phyloP scores from a whole-genome alignment of 2,888 invertebrate genomes.

The Drosophila pegasa region DNA sequence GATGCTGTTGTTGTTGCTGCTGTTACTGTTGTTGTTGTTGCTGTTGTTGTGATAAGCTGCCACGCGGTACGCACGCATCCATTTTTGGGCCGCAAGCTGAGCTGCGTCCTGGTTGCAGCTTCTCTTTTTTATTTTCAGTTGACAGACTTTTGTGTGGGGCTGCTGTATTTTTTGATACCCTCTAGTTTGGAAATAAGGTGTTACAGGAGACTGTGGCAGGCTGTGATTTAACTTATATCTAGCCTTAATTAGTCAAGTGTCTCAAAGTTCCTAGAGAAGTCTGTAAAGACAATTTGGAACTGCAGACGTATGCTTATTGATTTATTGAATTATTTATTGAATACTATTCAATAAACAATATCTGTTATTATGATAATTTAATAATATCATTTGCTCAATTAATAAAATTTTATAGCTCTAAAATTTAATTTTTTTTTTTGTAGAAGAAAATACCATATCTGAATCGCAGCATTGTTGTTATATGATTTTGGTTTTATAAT shows the following conservation, averaged over 20 bases:
- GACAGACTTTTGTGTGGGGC: slow-evolving; percentile 14
- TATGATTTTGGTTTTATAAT: not conserved
- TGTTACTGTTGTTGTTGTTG: slow-evolving; percentile 3
- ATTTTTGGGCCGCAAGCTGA: slow-evolving; percentile 37
- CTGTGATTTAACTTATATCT: not conserved
- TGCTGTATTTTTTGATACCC: slow-evolving; percentile 6
- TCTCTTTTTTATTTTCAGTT: slow-evolving; percentile 18
- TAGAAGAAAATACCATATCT: too few relatives aligned
- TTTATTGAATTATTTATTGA: too few relatives aligned
- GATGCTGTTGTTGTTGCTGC: not conserved
- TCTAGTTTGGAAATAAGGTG: not conserved
- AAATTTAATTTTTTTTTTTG: too few relatives aligned
- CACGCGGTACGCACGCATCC: slow-evolving; percentile 57
- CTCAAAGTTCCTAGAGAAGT: too few relatives aligned
- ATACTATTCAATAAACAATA: too few relatives aligned
- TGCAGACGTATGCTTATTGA: too few relatives aligned
- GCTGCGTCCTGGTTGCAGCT: slow-evolving; percentile 4
- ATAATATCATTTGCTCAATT: too few relatives aligned
- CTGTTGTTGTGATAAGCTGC: slow-evolving; percentile 72
- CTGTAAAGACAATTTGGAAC: too few relatives aligned
- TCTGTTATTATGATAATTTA: too few relatives aligned
- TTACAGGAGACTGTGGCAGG: too few relatives aligned
- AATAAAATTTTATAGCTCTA: too few relatives aligned
- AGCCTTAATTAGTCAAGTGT: not conserved
- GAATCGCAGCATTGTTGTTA: not conserved